phyloP scores from a whole-genome alignment of 1,140 invertebrate species.

The Portunus trituberculatus region DNA sequence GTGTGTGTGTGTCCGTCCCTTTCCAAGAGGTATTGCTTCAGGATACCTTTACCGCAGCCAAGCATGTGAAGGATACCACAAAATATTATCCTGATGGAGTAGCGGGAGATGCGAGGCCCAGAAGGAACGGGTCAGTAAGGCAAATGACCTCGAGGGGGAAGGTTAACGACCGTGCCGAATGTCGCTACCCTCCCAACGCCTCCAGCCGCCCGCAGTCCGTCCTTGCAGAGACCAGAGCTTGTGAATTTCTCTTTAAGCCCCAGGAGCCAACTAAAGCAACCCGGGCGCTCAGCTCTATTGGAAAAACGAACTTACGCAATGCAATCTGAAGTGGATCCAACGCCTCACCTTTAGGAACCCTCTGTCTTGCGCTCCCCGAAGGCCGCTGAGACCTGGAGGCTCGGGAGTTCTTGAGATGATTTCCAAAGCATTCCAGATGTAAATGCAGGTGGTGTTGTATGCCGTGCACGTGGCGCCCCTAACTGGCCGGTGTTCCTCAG shows the following conservation, averaged over 20 bases:
- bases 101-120: neutral
- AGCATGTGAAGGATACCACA: conserved; percentile 62
- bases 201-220: neutral
- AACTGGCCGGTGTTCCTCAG: conserved; percentile 61
- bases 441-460: conserved; percentile 42
- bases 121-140: conserved; percentile 14
- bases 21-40: neutral
- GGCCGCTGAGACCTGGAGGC: neutral
- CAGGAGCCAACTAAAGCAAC: neutral
- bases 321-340: neutral
- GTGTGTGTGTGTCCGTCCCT: neutral
- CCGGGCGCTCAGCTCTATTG: neutral
- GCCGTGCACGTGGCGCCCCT: conserved; percentile 56
- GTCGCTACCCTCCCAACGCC: neutral
- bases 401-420: neutral
- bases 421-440: conserved; percentile 57
- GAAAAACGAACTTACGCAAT: neutral
- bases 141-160: conserved; percentile 25
- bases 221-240: neutral
- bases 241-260: neutral
- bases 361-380: neutral
- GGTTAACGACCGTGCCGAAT: conserved; percentile 23
- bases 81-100: conserved; percentile 67
- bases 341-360: neutral
- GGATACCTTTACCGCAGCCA: conserved; percentile 60